Conservation (phyloP, 2,888 invertebrate genomes). For the Ctena decussata region DNA sequence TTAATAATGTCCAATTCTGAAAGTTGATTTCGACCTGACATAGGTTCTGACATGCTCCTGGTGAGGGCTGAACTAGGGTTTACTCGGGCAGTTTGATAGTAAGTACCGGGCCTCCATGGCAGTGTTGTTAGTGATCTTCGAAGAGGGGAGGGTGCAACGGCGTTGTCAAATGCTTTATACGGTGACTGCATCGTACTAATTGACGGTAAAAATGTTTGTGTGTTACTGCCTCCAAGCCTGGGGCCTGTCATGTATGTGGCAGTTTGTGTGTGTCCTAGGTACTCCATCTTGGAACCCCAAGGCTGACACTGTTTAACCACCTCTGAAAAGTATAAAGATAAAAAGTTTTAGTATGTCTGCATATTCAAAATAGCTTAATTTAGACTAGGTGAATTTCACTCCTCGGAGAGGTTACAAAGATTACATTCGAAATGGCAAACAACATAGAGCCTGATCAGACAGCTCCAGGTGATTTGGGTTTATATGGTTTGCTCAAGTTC, state of each 20-base stretch:
- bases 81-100: conserved; percentile 85
- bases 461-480: no score
- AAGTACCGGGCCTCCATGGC: conserved; percentile 86
- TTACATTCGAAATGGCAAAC: no score
- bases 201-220: conserved; percentile 89
- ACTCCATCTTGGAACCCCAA: conserved; percentile 83
- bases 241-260: conserved; percentile 87
- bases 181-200: conserved; percentile 91
- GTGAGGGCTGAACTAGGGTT: conserved; percentile 82
- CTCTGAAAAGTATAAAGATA: conserved; percentile 52
- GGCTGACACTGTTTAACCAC: conserved; percentile 55
- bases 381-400: no score
- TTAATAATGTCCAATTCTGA: conserved; percentile 85
- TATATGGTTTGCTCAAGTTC: no score
- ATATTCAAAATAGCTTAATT: no score
- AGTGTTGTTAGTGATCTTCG: conserved; percentile 86
- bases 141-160: conserved; percentile 86
- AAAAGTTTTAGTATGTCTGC: no score
- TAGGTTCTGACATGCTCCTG: conserved; percentile 84
- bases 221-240: conserved; percentile 77
- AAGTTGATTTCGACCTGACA: conserved; percentile 83
- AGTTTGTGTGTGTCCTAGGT: conserved; percentile 86
- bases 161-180: conserved; percentile 84
- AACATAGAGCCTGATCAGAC: no score
- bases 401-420: no score